phyloP scores from a whole-genome alignment of 2,797 vertebrate species.

The Synaphobranchus kaupii region DNA sequence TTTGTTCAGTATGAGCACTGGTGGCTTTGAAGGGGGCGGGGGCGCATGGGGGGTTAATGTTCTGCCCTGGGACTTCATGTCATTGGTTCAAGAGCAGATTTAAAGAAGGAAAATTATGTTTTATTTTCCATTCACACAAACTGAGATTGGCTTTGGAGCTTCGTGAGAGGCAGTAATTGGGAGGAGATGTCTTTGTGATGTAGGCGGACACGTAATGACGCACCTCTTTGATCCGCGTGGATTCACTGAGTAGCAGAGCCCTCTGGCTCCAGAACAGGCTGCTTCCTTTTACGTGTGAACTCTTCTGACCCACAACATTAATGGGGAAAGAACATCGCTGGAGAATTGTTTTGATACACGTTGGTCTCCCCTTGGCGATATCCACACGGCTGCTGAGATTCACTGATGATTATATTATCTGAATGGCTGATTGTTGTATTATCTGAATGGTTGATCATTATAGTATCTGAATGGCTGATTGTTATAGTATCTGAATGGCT shows the following conservation, averaged over 20 bases:
- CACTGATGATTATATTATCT: too few relatives aligned
- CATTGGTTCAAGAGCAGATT: not conserved
- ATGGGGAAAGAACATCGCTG: too few relatives aligned
- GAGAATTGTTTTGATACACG: too few relatives aligned
- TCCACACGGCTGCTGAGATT: too few relatives aligned
- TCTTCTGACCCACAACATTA: too few relatives aligned
- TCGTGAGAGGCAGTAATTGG: not conserved
- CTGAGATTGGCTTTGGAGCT: not conserved
- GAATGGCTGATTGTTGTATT: too few relatives aligned
- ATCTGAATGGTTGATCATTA: too few relatives aligned
- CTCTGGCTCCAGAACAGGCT: slow-evolving; percentile 21
- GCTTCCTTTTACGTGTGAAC: slow-evolving; percentile 24
- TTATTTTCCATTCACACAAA: not conserved
- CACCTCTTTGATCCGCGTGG: not conserved
- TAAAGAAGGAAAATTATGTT: not conserved
- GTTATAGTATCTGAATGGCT: too few relatives aligned
- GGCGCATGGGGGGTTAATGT: not conserved
- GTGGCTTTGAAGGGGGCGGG: not conserved
- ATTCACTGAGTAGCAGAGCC: slow-evolving; percentile 11
- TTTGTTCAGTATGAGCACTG: not conserved
- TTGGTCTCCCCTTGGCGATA: too few relatives aligned
- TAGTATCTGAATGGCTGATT: too few relatives aligned
- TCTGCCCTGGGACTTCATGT: not conserved
- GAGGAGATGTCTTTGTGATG: too few relatives aligned
- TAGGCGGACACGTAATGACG: not conserved